These are phyloP conservation scores for Leuctra nigra DNA, from an alignment of 2,888 invertebrate species.

Conservation along the genomic window DNA sequence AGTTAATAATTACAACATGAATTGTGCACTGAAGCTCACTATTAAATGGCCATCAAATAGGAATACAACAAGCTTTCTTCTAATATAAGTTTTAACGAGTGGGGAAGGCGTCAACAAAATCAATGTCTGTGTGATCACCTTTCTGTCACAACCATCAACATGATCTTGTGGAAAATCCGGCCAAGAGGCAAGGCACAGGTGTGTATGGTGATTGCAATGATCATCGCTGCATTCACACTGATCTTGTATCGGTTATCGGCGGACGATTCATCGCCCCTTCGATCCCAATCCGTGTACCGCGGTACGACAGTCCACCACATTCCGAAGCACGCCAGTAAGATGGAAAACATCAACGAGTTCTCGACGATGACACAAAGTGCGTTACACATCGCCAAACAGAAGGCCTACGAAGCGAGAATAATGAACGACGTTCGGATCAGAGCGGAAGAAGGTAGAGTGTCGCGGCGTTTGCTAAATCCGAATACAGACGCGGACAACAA, in stretches of 20 bases:
- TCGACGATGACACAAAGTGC: slow-evolving; percentile 30
- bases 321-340: slow-evolving; percentile 28
- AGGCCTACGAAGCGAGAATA: slow-evolving; percentile 33
- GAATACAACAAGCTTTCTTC: no score
- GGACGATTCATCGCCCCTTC: slow-evolving; percentile 26
- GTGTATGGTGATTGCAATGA: slow-evolving; percentile 35
- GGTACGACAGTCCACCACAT: slow-evolving; percentile 14
- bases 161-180: slow-evolving; percentile 4
- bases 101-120: no score
- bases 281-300: neutral
- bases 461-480: slow-evolving; percentile 19
- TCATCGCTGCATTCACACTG: slow-evolving; percentile 35
- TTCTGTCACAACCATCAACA: neutral
- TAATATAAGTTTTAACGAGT: no score
- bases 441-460: slow-evolving; percentile 13
- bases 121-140: neutral
- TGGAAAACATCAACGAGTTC: slow-evolving; percentile 25
- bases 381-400: slow-evolving; percentile 30
- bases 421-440: slow-evolving; percentile 29
- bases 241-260: slow-evolving; percentile 35
- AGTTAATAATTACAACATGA: no score
- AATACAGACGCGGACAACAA: neutral
- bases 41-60: no score
- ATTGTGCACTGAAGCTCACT: no score
- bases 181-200: slow-evolving; percentile 28